Evolutionary conservation across 2,113 vertebrate genomes (phyloP).

Genomic region (Atlantisia rogersi): DNA sequence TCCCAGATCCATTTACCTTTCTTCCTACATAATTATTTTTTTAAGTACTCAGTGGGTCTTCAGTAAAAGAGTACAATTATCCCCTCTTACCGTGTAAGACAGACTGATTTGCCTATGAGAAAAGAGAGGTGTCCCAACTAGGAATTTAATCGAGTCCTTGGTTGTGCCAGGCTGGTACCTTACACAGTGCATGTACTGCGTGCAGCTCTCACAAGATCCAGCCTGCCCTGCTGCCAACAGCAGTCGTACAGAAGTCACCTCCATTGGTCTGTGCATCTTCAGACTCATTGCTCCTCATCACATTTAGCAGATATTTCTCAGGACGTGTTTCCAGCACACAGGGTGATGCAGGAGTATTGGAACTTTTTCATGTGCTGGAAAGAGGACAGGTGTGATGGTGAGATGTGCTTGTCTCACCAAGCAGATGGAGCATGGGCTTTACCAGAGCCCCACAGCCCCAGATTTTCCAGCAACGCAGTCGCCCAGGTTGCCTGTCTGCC

Average conservation of each 20-base stretch:
- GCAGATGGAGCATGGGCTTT: background rate
- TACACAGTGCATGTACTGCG: rapidly evolving
- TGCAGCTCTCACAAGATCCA: background rate
- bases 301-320: background rate
- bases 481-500: background rate
- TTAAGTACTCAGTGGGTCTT: background rate
- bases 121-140: background rate
- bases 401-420: background rate
- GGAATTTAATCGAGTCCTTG: background rate
- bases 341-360: background rate
- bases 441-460: background rate
- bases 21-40: background rate
- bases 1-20: background rate
- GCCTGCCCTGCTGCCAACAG: background rate
- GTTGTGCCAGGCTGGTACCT: background rate
- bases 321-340: background rate
- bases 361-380: background rate
- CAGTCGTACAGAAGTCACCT: background rate
- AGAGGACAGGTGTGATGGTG: background rate
- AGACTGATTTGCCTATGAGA: background rate
- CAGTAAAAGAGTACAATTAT: background rate
- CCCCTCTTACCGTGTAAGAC: background rate
- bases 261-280: rapidly evolving
- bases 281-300: background rate
- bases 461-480: background rate